Base-by-base conservation (phyloP, 2,797 vertebrate species). In the Centropyge bicolor region DNA sequence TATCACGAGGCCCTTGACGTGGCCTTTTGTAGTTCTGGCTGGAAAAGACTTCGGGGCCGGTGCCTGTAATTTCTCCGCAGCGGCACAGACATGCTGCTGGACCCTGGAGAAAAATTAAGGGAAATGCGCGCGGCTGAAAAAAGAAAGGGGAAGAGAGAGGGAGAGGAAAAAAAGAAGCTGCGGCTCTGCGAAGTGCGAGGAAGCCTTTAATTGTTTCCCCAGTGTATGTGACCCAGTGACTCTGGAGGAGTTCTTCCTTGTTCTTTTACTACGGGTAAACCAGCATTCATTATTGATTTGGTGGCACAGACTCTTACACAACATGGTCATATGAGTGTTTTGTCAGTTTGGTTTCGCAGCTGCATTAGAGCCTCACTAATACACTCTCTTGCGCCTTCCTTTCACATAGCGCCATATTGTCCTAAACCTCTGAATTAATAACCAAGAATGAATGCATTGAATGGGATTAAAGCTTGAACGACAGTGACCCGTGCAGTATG, bases 151-250 rank as follows among this genome's bases (percentile, higher is more conserved):
- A 52, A 13, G 22, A 12, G 46, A 14, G 7, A 7, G 16, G 52
- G 11, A 20, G 17, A 17, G 7, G 22, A 66, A 78, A 41, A 84
- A 81, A 49, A 60, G 55, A 74, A 80, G 81, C 78, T 74, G 74
- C 63, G n/a, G 78, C 73, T 85, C 85, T 79, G 77, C 83, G 81
- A 83, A 89, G 84, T 71, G 16, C 69, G 46, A 89, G 85, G 79
- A 85, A 86, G 81, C 78, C 80, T 89, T 90, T 94, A 95, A 95
- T 95, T 94, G 93, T 95, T 93, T 93, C 94, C 91, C 92, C 62
- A 78, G 92, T 90, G 94, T 85, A 86, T 89, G 80, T 90, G 89
- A 91, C 91, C 90, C 83, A 92, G 83, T 92, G 93, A 94, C 91
- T 92, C 88, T 49, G 64, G 88, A 86, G 83, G 85, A 91, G 89